Conservation (phyloP, 2,113 vertebrate species). For the Catharus fuscescens region DNA sequence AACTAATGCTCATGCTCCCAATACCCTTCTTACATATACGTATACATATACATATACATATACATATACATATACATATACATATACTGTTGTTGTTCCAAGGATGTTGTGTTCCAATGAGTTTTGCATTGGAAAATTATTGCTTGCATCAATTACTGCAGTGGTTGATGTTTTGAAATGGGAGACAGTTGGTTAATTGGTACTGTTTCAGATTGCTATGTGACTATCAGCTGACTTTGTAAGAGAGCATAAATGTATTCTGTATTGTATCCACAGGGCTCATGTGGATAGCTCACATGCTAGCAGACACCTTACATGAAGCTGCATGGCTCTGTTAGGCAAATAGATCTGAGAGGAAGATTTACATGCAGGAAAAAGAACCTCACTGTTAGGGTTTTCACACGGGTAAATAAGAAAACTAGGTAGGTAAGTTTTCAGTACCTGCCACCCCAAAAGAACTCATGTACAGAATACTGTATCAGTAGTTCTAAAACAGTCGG, state of each 20-base stretch:
- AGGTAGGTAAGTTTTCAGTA: background rate
- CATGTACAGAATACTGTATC: background rate
- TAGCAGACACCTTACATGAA: background rate
- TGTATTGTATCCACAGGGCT: background rate
- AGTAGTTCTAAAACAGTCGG: background rate
- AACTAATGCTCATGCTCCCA: background rate
- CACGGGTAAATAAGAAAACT: background rate
- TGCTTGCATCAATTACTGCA: background rate
- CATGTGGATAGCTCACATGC: background rate
- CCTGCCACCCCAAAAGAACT: background rate
- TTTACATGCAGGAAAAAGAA: background rate
- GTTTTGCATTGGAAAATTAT: background rate
- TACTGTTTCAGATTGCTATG: background rate
- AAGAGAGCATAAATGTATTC: background rate
- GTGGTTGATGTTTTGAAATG: background rate
- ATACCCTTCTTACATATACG: background rate
- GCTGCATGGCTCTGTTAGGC: background rate
- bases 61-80: no score
- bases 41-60: background rate
- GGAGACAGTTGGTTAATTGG: background rate
- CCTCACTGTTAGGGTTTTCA: background rate
- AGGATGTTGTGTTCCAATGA: background rate
- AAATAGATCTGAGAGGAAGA: background rate
- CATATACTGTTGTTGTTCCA: no score
- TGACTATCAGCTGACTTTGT: background rate